phyloP scores from a whole-genome alignment of 2,113 vertebrate species.

The Gobius niger region DNA sequence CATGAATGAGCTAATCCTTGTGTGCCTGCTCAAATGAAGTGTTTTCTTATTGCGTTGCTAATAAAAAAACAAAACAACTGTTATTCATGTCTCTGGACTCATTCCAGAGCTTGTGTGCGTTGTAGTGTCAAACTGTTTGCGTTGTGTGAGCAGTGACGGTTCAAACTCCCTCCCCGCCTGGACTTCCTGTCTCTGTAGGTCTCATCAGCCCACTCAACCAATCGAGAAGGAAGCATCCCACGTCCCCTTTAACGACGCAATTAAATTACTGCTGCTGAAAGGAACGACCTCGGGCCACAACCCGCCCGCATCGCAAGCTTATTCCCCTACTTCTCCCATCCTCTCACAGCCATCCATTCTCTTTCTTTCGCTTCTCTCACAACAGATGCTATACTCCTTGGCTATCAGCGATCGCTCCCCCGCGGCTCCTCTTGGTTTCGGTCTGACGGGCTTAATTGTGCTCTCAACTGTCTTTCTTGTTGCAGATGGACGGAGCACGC shows the following conservation, averaged over 20 bases:
- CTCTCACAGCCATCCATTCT: not conserved
- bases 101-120: slow-evolving; percentile 3
- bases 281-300: slow-evolving; percentile 42
- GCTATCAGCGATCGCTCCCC: not conserved
- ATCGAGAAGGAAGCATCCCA: slow-evolving; percentile 57
- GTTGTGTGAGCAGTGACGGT: slow-evolving; percentile 18
- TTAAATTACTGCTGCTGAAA: slow-evolving; percentile 63
- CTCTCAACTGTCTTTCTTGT: slow-evolving; percentile 11
- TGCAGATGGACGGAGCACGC: slow-evolving; percentile 11
- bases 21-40: slow-evolving; percentile 5
- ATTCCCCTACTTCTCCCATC: slow-evolving; percentile 11
- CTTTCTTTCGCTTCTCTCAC: not conserved
- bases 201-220: slow-evolving; percentile 61
- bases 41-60: not conserved
- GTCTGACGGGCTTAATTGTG: slow-evolving; percentile 22
- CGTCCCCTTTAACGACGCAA: slow-evolving; percentile 63
- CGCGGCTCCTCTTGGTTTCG: not conserved
- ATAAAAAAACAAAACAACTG: slow-evolving; percentile 3
- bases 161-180: slow-evolving; percentile 28
- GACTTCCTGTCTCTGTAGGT: slow-evolving; percentile 41
- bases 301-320: not conserved
- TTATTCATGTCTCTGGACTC: not conserved
- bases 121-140: slow-evolving; percentile 1
- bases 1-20: slow-evolving; percentile 37
- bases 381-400: not conserved